A percentile compares a stretch with the other conserved stretches of the same genome.
Conservation (phyloP, 2,113 vertebrate species). For the Antigone vipio region DNA sequence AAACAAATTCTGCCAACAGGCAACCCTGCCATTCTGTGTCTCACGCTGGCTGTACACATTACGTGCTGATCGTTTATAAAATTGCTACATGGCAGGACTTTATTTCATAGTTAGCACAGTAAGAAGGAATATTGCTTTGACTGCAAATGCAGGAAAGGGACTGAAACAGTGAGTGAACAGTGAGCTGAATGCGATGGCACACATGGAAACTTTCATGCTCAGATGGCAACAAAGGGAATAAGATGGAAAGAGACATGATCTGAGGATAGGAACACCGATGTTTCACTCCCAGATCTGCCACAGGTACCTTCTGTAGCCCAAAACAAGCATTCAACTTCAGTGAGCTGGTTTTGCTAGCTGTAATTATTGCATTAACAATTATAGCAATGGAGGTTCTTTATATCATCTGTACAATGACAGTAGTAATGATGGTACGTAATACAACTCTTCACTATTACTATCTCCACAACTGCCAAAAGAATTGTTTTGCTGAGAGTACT, state of each 20-base stretch:
- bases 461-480: neutral
- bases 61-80: neutral
- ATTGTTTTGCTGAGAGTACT: neutral
- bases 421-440: neutral
- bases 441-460: neutral
- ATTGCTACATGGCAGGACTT: neutral
- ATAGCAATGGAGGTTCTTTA: neutral
- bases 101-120: neutral
- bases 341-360: neutral
- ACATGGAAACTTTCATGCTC: rapidly evolving
- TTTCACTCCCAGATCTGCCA: neutral
- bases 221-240: neutral
- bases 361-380: neutral
- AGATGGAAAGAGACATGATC: neutral
- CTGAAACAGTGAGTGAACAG: neutral
- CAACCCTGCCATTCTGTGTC: neutral
- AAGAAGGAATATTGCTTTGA: neutral
- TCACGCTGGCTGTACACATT: neutral
- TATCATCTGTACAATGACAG: neutral
- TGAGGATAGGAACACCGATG: neutral
- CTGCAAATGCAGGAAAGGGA: neutral
- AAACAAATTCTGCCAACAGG: neutral
- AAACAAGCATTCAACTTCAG: neutral
- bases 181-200: neutral
- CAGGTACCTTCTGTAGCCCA: neutral